Evolutionary conservation across 2,113 vertebrate genomes (phyloP), one percentile per base, ranked within the genome.

Genomic region (Corythoichthys haematopterus): DNA sequence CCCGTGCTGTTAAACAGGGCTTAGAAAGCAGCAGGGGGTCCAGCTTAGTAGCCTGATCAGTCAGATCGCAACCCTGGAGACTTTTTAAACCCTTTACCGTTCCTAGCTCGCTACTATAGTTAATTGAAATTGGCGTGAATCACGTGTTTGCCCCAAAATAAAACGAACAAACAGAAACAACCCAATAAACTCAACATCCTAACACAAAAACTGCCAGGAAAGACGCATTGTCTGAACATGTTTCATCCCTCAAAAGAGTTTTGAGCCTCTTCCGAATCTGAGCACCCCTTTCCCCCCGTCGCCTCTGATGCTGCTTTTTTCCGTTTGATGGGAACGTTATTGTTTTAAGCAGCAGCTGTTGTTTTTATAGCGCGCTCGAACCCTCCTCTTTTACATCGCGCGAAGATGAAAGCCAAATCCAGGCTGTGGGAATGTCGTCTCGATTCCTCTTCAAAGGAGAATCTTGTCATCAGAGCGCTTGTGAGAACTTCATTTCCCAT

Each of bases 281-380:
- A 74, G 51, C 15, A 36, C 70, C 53, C 64, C 63, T 38, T 57
- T 68, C 56, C 68, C 15, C 56, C 51, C 36, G 1, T 69, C 74
- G 66, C 38, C 68, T 78, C 13, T 9, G 70, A 58, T 33, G 50
- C 74, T 69, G 70, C 70, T 55, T 11, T 65, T 80, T 79, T 76
- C 62, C 35, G 70, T 87, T 85, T 86, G 86, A 88, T 84, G 81
- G 71, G 16, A 48, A 68, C 71, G 82, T 73, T 83, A 82, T 87
- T 84, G 85, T 88, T 88, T 87, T 85, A 88, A 88, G 88, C 76
- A 37, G 77, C 84, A 89, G 88, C 80, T 88, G 86, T 87, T 88
- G 80, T 86, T 87, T 86, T 86, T 86, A 81, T 70, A 70, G 72
- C 79, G 73, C 75, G 79, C 72, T 28, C 82, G 75, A 85, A 81